These are phyloP conservation scores for Solea solea DNA, from an alignment of 2,113 vertebrate species.

Conservation along the genomic window DNA sequence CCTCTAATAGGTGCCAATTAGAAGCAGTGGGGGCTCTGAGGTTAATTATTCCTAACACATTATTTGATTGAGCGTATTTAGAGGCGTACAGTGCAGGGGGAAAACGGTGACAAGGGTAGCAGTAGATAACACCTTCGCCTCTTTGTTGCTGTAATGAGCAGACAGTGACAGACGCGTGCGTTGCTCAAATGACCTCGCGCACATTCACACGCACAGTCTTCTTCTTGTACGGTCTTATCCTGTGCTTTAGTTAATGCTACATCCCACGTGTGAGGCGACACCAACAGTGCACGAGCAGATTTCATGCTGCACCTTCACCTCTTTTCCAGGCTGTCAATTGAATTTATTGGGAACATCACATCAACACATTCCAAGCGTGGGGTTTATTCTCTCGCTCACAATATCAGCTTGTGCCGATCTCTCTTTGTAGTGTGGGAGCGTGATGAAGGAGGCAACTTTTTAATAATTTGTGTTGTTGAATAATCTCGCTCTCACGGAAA, in stretches of 20 bases:
- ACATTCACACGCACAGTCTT: conserved; percentile 7
- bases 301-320: neutral
- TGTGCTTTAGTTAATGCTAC: too few species aligned
- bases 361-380: conserved; percentile 47
- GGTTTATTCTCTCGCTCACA: conserved; percentile 47
- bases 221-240: neutral
- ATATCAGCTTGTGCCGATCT: conserved; percentile 32
- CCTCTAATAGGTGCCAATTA: conserved; percentile 86
- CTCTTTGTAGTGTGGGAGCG: conserved; percentile 26
- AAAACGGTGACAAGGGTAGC: conserved; percentile 59
- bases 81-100: conserved; percentile 72
- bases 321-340: conserved; percentile 4
- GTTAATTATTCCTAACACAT: conserved; percentile 86
- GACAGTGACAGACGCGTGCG: conserved; percentile 17
- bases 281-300: neutral
- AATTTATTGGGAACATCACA: conserved; percentile 57
- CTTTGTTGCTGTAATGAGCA: conserved; percentile 54
- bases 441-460: conserved; percentile 50
- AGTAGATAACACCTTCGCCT: conserved; percentile 66
- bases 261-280: neutral
- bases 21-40: conserved; percentile 80
- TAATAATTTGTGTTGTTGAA: conserved; percentile 72
- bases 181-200: conserved; percentile 1
- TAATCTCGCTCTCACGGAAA: conserved; percentile 47
- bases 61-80: conserved; percentile 84